Evolutionary conservation across 2,888 invertebrate species (phyloP), one percentile per base, ranked within the genome.

Genomic region (Lochmaea crataegi): DNA sequence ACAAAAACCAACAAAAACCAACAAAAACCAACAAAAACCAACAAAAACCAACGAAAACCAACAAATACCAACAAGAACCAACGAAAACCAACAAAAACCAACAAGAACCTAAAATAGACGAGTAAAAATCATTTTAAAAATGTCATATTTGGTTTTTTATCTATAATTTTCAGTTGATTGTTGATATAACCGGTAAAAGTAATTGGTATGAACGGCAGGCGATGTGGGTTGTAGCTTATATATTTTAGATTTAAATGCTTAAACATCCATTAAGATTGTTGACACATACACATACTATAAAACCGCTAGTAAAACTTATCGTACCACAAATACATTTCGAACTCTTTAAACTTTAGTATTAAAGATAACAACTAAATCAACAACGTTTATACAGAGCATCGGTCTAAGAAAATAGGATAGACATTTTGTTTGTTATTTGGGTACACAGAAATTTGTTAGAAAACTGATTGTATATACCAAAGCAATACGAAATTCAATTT

Each of bases 241-340:
- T 48, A 48, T 48, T 48, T 48, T 48, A 48, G 48, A 48, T n/a
- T 48, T 48, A n/a, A 48, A 48, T 48, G 48, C 48, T n/a, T n/a
- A 48, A 14, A 48, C 48, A 48, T 14, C n/a, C n/a, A 26, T 57
- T 18, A 57, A 57, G 12, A 26, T 57, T 26, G 57, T 57, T 22
- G 56, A 56, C 56, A 18, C 22, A 56, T 22, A 22, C 56, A 16
- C 22, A 22, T 45, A 14, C 45, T 45, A 45, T 45, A 45, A 45
- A 45, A 45, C 45, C 32, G 32, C 18, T 16, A 57, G 11, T 57
- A 57, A 57, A 57, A 57, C 12, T 57, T 26, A 57, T 57, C 11
- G 57, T 57, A 57, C 18, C 57, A 57, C 57, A 57, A 57, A 57
- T 26, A 57, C 26, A 57, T 22, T 57, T 57, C 57, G 22, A 57